Base-by-base conservation (phyloP, 2,888 invertebrate genomes). In the Trachelus iudaicus region DNA sequence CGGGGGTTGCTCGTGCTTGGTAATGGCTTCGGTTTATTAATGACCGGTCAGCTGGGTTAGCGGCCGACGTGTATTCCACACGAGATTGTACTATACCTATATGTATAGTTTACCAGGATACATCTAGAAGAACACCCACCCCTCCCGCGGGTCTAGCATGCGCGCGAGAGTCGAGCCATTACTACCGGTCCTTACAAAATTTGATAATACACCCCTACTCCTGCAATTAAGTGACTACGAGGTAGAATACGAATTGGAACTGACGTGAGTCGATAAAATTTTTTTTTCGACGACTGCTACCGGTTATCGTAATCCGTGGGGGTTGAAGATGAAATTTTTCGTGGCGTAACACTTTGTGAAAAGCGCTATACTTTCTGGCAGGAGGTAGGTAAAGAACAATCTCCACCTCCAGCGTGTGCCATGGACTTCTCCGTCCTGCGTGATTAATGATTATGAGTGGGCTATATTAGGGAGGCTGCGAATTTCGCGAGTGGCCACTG, bases 21-120 rank as follows among this genome's bases (percentile, higher is more conserved):
- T 90, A 91, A 90, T 91, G 90, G 90, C 88, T 89, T 84, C 87
- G 87, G 88, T 90, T 91, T 91, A 91, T 91, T 91, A 91, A 91
- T 91, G 91, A 90, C 90, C 88, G 89, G 90, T 90, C 90, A 90
- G 89, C 88, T 86, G 88, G 87, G 85, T 86, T 86, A 84, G 86
- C 87, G 84, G 82, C 84, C 84, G 82, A 82, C 84, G 85, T 87
- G 87, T 87, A 87, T 87, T 86, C 85, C 85, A 85, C 85, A 83
- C 87, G 84, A 86, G 82, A 80, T 81, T 84, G 82, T 84, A 81
- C 74, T 74, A 74, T 74, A 74, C 6, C 34, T 74, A 35, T 74
- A 35, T 35, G 35, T 35, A 74, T 35, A 74, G 35, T 35, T 35
- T 33, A 30, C 37, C 74, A 34, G 74, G 74, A 74, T 74, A 74